Base-by-base conservation (phyloP, 2,113 vertebrate genomes). In the Dipodomys spectabilis region DNA sequence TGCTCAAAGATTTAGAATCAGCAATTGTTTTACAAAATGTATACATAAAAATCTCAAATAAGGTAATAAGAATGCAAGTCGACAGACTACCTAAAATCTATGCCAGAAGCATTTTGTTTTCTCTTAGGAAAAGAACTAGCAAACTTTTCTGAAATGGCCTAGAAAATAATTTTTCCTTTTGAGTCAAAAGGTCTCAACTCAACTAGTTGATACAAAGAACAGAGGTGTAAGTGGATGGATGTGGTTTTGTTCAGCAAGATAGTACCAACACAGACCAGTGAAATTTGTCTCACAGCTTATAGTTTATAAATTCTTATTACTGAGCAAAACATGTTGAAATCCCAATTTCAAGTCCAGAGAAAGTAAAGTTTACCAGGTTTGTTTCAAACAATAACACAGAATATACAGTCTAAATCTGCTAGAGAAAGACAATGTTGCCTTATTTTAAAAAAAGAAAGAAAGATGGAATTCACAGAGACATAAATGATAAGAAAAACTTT, bases 1-100 rank as follows among this genome's bases (percentile, higher is more conserved):
- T 86, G 88, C 32, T 18, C 4, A 30, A 81, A 83, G 64, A 94
- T 80, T 77, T 93, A 32, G 16, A 92, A 62, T 32, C 84, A 92
- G 39, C 78, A 57, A 69, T 32, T 13, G 72, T 68, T 81, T 90
- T 77, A 7, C 23, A 60, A 90, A 94, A 53, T 57, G 12, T 67
- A 78, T 93, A 65, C 7, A 78, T 16, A 20, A 92, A 88, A 88
- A 39, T 86, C 28, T 86, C 32, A 75, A 71, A 65, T 4, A 64
- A 57, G n/a, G 22, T 16, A 69, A 65, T 75, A 65, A 87, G 72
- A 94, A 82, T 65, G 45, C 49, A 83, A 25, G 80, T 27, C 4
- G 20, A 19, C 5, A 45, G 85, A 93, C 49, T 7, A 81, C 9
- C 44, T 62, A 73, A 82, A 88, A 57, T 22, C 49, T 67, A 88